Evolutionary conservation across 1,140 invertebrate species (phyloP), one percentile per base, ranked within the genome.

Genomic region (Papilio helenus): DNA sequence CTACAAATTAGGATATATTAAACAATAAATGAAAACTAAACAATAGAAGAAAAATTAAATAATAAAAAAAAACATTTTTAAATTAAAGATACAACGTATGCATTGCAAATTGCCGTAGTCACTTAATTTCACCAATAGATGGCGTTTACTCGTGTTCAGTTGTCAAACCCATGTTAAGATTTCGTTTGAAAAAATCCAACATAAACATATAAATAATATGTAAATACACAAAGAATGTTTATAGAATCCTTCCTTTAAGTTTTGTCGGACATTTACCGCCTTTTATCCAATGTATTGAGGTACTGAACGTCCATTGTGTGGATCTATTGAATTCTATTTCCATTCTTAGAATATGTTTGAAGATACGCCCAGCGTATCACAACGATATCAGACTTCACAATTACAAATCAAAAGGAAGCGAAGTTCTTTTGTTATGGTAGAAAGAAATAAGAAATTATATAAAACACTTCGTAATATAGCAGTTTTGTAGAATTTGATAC

Each of bases 201-300:
- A n/a, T n/a, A n/a, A n/a, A n/a, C n/a, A n/a, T n/a, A n/a, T n/a
- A n/a, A n/a, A n/a, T n/a, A n/a, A n/a, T n/a, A n/a, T n/a, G n/a
- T n/a, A n/a, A n/a, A n/a, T n/a, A n/a, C n/a, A n/a, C n/a, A n/a
- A n/a, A n/a, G n/a, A n/a, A n/a, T n/a, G n/a, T n/a, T n/a, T n/a
- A n/a, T n/a, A n/a, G n/a, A n/a, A n/a, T 39, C 71, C n/a, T 72
- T 68, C 34, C 34, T n/a, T 44, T 42, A 72, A 72, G 71, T 72
- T 44, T 18, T 72, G 7, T 72, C 49, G 49, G 39, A 10, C 71
- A 44, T 42, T 44, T 44, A 72, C 39, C 71, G 29, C 39, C 71
- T 72, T 29, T 44, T 72, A 42, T 72, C 18, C 71, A 44, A 72
- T 39, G 39, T 72, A 44, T 42, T 72, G 71, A 44, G 34, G 18